Percentiles rank a stretch among this genome's conserved stretches.
These are phyloP conservation scores for Drosophila baimaii DNA, from an alignment of 1,140 invertebrate genomes.

Conservation along the genomic window DNA sequence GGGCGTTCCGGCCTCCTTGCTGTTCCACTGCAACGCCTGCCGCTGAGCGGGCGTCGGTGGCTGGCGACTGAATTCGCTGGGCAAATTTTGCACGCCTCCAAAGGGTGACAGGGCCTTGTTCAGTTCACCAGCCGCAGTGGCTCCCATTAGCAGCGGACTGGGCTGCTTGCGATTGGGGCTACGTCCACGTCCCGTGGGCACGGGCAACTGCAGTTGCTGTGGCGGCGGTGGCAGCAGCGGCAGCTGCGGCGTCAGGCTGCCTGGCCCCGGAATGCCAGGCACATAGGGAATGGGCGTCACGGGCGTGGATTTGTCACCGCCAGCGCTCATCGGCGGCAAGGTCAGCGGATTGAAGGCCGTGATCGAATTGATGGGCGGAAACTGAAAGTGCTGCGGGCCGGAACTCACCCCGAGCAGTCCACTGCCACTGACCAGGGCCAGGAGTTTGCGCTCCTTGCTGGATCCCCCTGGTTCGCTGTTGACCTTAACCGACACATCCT, in stretches of 20 bases:
- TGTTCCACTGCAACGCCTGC: conserved; percentile 72
- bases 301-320: conserved; percentile 85
- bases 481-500: conserved; percentile 71
- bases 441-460: conserved; percentile 63
- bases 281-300: conserved; percentile 92
- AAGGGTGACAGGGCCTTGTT: conserved; percentile 74
- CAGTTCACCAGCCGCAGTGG: conserved; percentile 24
- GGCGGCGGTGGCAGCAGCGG: conserved; percentile 62
- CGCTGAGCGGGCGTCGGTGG: conserved; percentile 73
- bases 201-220: conserved; percentile 63
- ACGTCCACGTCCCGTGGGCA: conserved; percentile 35
- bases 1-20: conserved; percentile 2
- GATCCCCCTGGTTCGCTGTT: conserved; percentile 16
- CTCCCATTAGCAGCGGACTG: conserved; percentile 40
- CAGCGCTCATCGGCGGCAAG: conserved; percentile 83
- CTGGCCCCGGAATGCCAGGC: conserved; percentile 93
- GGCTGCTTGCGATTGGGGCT: conserved; percentile 73
- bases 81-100: conserved; percentile 77
- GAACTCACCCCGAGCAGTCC: conserved; percentile 21
- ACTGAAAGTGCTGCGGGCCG: conserved; percentile 86
- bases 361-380: conserved; percentile 87
- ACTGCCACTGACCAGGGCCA: neutral
- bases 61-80: conserved; percentile 75
- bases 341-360: conserved; percentile 90
- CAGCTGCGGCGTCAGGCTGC: conserved; percentile 85